Conservation (phyloP, 1,140 invertebrate species). For the Coenobita brevimanus region DNA sequence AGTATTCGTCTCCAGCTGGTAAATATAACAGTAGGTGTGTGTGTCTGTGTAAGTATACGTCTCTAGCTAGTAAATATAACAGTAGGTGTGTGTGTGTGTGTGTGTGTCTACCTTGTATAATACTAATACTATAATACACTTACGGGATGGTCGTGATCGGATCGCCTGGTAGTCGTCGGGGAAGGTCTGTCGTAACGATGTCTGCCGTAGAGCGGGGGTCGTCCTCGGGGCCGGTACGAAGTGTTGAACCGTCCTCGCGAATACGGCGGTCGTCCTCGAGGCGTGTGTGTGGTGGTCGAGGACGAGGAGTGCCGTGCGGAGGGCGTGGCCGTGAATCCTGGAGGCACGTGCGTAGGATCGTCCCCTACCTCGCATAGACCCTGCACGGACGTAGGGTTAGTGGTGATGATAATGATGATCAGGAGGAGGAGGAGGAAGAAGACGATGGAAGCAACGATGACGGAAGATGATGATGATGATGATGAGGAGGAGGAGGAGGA, state of each 20-base stretch:
- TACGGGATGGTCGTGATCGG: conserved; percentile 21
- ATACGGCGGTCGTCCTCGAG: conserved; percentile 56
- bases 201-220: conserved; percentile 64
- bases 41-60: too few species aligned
- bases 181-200: conserved; percentile 61
- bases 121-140: neutral
- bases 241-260: conserved; percentile 60
- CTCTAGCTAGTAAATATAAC: too few species aligned
- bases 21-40: too few species aligned
- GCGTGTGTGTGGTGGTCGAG: conserved; percentile 7
- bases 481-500: too few species aligned
- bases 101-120: too few species aligned
- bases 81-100: too few species aligned
- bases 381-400: too few species aligned
- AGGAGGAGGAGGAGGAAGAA: too few species aligned
- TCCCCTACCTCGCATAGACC: conserved; percentile 69
- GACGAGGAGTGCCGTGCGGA: conserved; percentile 28
- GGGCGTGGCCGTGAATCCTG: conserved; percentile 70
- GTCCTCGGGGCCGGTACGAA: conserved; percentile 57
- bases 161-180: neutral
- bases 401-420: too few species aligned
- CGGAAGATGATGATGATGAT: too few species aligned
- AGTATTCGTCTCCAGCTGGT: too few species aligned
- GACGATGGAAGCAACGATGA: too few species aligned
- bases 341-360: conserved; percentile 67